Percentiles rank a stretch among this genome's conserved stretches.
Conservation (phyloP, 1,140 invertebrate genomes). For the Anastrepha obliqua region DNA sequence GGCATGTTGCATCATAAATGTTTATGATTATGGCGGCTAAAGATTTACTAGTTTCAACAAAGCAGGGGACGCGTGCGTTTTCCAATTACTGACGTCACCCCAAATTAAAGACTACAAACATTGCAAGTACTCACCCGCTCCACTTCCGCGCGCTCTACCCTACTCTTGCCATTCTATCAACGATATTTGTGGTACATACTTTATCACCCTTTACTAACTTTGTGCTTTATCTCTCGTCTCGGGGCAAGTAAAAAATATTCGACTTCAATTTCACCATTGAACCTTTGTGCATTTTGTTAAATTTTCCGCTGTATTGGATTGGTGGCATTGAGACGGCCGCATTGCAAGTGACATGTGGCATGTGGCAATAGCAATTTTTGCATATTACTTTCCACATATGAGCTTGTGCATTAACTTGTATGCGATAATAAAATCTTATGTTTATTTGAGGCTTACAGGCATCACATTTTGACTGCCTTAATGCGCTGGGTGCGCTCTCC, state of each 20-base stretch:
- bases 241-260: not conserved
- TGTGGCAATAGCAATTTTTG: constrained; percentile 51
- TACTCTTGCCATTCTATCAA: not conserved
- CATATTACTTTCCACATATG: constrained; percentile 53
- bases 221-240: not conserved
- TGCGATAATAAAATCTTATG: constrained; percentile 54
- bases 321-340: not conserved
- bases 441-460: constrained; percentile 54
- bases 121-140: not conserved
- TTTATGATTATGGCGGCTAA: constrained; percentile 53
- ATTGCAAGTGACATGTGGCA: constrained; percentile 50
- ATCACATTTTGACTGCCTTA: constrained; percentile 17
- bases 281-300: not conserved
- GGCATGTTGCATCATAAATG: constrained; percentile 55
- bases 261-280: constrained; percentile 33
- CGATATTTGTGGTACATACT: too few relatives aligned
- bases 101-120: constrained; percentile 18
- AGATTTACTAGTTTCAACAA: constrained; percentile 46
- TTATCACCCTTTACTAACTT: too few relatives aligned
- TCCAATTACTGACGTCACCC: constrained; percentile 49
- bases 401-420: not conserved
- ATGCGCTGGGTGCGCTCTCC: not conserved
- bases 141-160: not conserved
- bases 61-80: not conserved
- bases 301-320: constrained; percentile 37